A percentile compares a stretch with the other conserved stretches of the same genome.
phyloP scores from a whole-genome alignment of 2,888 invertebrate species.

The Sthenelais limicola region DNA sequence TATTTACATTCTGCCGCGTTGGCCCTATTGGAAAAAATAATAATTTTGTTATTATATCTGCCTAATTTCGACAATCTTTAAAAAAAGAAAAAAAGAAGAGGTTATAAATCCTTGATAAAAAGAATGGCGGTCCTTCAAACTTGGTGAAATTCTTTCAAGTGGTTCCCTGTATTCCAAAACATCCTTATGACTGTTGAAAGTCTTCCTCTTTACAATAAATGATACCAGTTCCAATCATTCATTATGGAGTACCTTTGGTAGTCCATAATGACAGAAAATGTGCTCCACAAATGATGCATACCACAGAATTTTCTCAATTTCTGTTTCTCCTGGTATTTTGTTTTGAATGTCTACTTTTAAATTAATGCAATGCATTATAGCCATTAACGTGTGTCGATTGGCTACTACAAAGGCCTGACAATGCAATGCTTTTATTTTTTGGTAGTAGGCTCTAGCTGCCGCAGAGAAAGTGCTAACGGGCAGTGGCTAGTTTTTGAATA shows the following conservation, averaged over 20 bases:
- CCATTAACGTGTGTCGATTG: conserved; percentile 38
- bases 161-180: too few species aligned
- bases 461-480: not conserved
- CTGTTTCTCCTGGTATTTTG: conserved; percentile 36
- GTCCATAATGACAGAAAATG: conserved; percentile 26
- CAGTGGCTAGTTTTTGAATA: not conserved
- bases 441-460: conserved; percentile 36
- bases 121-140: too few species aligned
- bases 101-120: too few species aligned
- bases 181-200: too few species aligned
- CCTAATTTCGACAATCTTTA: too few species aligned
- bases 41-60: conserved; percentile 16
- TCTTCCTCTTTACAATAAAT: too few species aligned
- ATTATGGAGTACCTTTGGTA: conserved; percentile 16
- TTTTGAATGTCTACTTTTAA: conserved; percentile 38
- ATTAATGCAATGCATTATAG: conserved; percentile 32
- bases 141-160: too few species aligned
- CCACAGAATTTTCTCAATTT: too few species aligned
- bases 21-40: conserved; percentile 12
- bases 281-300: too few species aligned
- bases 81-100: too few species aligned
- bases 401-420: conserved; percentile 35
- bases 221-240: not conserved
- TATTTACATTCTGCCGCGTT: conserved; percentile 16
- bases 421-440: conserved; percentile 45